Evolutionary conservation across 2,113 vertebrate species (phyloP).

Genomic region (Chinchilla lanigera): DNA sequence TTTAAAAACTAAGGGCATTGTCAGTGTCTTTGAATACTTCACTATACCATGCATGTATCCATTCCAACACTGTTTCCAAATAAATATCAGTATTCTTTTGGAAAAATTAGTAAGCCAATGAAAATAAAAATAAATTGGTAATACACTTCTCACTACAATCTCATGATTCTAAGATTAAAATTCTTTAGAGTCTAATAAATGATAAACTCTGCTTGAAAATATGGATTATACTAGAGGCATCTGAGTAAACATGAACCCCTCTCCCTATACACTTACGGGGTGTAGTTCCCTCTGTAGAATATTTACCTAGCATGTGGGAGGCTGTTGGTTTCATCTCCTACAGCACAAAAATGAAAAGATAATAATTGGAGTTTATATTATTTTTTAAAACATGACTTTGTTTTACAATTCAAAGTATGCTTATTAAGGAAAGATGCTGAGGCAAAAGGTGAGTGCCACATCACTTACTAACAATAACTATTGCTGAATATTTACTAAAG

Average conservation of each 20-base stretch:
- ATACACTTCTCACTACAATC: not conserved
- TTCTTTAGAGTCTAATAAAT: not conserved
- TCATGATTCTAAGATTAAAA: not conserved
- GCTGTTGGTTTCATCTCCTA: not conserved
- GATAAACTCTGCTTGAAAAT: constrained; percentile 24
- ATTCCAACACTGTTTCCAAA: not conserved
- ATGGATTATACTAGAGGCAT: not conserved
- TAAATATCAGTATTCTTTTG: not conserved
- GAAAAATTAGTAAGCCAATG: not conserved
- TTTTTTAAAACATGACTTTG: constrained; percentile 9
- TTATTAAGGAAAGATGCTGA: constrained; percentile 49
- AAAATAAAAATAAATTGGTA: constrained; percentile 40
- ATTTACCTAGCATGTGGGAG: not conserved
- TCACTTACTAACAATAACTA: not conserved
- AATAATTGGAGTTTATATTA: not conserved
- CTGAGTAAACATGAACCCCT: not conserved
- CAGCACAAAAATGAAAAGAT: not conserved
- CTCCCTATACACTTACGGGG: not conserved
- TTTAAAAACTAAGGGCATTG: not conserved
- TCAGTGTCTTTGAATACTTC: not conserved
- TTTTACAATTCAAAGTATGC: constrained; percentile 46
- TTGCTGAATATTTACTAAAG: constrained; percentile 7
- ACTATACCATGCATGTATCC: not conserved
- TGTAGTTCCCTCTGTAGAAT: not conserved
- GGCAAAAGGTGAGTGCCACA: not conserved